Evolutionary conservation across 1,140 invertebrate genomes (phyloP).

Genomic region (Colletes latitarsis): DNA sequence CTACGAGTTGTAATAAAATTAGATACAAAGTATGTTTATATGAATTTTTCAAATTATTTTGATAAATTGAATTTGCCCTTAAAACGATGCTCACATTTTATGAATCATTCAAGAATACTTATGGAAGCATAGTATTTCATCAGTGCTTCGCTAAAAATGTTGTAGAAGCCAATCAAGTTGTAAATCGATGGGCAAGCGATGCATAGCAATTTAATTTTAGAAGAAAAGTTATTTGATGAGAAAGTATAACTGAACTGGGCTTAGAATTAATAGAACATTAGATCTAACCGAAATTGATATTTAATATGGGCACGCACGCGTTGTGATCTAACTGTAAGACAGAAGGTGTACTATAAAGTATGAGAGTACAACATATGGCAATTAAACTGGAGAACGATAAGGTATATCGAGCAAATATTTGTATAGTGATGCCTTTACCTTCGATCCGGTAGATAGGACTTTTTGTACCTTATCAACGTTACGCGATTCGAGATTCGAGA

Average conservation of each 20-base stretch:
- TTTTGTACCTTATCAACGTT: slow-evolving; percentile 53
- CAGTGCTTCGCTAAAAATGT: background rate
- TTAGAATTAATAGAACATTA: background rate
- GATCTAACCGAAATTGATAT: slow-evolving; percentile 14
- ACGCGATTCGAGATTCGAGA: slow-evolving; percentile 45
- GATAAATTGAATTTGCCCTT: background rate
- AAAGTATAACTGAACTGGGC: background rate
- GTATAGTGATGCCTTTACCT: slow-evolving; percentile 62
- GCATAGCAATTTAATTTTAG: background rate
- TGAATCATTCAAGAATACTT: background rate
- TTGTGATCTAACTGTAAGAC: slow-evolving; percentile 46
- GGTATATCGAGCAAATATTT: slow-evolving; percentile 68
- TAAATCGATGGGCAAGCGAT: background rate
- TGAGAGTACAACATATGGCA: slow-evolving; percentile 65
- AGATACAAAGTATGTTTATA: too few species aligned
- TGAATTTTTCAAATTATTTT: too few species aligned
- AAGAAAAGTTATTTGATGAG: background rate
- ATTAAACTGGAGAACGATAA: slow-evolving; percentile 69
- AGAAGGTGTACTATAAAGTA: slow-evolving; percentile 50
- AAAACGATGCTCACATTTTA: too few species aligned
- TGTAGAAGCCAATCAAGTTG: background rate
- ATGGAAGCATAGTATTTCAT: background rate
- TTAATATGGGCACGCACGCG: slow-evolving; percentile 5
- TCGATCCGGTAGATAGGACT: slow-evolving; percentile 47
- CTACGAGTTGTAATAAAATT: background rate